These are phyloP conservation scores for Zelostemma sp. DNA, from an alignment of 1,140 invertebrate species.

Conservation along the genomic window DNA sequence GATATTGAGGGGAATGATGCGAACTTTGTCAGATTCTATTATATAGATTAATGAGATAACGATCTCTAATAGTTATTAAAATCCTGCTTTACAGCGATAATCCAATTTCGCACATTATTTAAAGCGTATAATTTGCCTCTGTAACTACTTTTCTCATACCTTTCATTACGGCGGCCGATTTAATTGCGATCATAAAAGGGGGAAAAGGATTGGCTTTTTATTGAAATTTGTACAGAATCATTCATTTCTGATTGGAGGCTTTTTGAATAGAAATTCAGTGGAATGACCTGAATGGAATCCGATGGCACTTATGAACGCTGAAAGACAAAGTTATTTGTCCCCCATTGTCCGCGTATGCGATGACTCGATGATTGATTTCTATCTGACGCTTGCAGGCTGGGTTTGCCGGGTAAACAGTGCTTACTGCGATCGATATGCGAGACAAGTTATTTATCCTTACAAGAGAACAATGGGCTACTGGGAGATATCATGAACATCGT, in stretches of 20 bases:
- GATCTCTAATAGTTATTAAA: not conserved
- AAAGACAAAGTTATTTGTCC: constrained; percentile 46
- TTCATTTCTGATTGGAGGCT: constrained; percentile 34
- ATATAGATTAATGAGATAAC: not conserved
- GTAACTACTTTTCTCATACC: not conserved
- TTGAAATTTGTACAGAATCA: constrained; percentile 9
- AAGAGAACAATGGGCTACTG: constrained; percentile 55
- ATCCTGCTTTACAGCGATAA: not conserved
- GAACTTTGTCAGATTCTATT: not conserved
- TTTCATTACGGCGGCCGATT: not conserved
- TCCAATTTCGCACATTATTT: not conserved
- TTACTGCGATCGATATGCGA: constrained; percentile 61
- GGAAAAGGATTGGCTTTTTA: not conserved
- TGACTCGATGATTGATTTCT: constrained; percentile 48
- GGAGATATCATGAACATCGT: constrained; percentile 58
- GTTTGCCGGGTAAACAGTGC: constrained; percentile 54
- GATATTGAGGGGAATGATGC: not conserved
- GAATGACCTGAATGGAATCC: constrained; percentile 3
- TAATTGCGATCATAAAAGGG: not conserved
- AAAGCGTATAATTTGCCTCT: too few relatives aligned
- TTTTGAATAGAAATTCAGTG: constrained; percentile 10
- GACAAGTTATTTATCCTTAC: constrained; percentile 40
- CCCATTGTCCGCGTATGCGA: constrained; percentile 27
- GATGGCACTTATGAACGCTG: constrained; percentile 14
- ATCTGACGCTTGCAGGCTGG: constrained; percentile 49